These are phyloP conservation scores for Hyaena hyaena DNA, from an alignment of 2,113 vertebrate genomes.

Conservation along the genomic window DNA sequence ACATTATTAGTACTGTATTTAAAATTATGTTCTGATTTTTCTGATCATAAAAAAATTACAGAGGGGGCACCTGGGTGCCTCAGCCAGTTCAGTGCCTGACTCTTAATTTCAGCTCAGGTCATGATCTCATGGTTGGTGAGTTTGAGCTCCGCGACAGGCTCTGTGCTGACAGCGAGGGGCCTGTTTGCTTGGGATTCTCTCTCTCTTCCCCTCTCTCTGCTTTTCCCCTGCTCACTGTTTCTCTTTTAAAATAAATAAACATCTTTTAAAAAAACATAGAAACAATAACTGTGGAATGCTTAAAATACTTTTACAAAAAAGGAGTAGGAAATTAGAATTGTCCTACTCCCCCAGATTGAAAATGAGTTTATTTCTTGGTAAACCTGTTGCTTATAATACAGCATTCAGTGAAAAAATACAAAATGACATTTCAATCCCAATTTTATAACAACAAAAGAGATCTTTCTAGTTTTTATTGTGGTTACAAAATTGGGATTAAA, in stretches of 20 bases:
- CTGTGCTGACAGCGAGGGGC: too few relatives aligned
- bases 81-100: too few relatives aligned
- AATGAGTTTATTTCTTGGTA: neutral
- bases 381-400: neutral
- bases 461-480: neutral
- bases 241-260: too few relatives aligned
- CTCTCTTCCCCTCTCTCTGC: too few relatives aligned
- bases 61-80: too few relatives aligned
- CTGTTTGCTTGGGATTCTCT: too few relatives aligned
- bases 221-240: too few relatives aligned
- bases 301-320: slow-evolving; percentile 3
- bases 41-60: neutral
- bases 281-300: neutral
- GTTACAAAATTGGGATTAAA: neutral
- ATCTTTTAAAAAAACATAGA: neutral
- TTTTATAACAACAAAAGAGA: neutral
- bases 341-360: neutral
- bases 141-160: too few relatives aligned
- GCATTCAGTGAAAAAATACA: neutral
- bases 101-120: too few relatives aligned
- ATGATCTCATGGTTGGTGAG: too few relatives aligned
- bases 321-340: neutral
- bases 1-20: neutral
- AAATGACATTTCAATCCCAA: neutral
- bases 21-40: neutral